Percentiles rank a stretch among this genome's conserved stretches.
Evolutionary conservation across 2,888 invertebrate genomes (phyloP).

Genomic region (Epicampocera succincta): DNA sequence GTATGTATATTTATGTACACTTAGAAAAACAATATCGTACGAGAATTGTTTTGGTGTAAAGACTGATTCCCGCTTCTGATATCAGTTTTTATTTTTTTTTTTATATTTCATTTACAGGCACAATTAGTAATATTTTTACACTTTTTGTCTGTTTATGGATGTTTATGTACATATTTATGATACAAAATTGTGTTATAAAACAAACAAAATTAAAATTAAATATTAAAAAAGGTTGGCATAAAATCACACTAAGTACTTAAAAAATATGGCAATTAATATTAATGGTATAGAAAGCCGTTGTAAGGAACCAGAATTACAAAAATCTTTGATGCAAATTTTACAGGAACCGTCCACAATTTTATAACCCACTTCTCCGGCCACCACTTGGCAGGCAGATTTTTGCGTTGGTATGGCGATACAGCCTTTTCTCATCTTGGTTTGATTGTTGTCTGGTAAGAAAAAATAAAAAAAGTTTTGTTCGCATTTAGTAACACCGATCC

Average conservation of each 20-base stretch:
- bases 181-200: too few relatives aligned
- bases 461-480: neutral
- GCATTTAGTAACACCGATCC: too few relatives aligned
- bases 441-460: conserved; percentile 30
- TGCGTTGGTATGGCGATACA: conserved; percentile 72
- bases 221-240: too few relatives aligned
- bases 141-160: too few relatives aligned
- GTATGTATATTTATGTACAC: too few relatives aligned
- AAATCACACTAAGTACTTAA: conserved; percentile 36
- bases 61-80: too few relatives aligned
- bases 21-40: too few relatives aligned
- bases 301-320: conserved; percentile 74
- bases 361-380: conserved; percentile 28
- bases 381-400: conserved; percentile 64
- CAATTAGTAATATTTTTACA: too few relatives aligned
- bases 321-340: conserved; percentile 71
- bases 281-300: conserved; percentile 70
- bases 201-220: neutral
- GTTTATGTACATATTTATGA: too few relatives aligned
- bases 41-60: too few relatives aligned
- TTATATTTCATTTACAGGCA: too few relatives aligned
- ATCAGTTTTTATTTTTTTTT: too few relatives aligned
- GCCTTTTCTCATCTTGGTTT: conserved; percentile 70
- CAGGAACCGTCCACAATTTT: conserved; percentile 66
- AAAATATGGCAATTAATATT: conserved; percentile 59